These are phyloP conservation scores for Molanna angustata DNA, from an alignment of 2,888 invertebrate genomes.

Conservation along the genomic window DNA sequence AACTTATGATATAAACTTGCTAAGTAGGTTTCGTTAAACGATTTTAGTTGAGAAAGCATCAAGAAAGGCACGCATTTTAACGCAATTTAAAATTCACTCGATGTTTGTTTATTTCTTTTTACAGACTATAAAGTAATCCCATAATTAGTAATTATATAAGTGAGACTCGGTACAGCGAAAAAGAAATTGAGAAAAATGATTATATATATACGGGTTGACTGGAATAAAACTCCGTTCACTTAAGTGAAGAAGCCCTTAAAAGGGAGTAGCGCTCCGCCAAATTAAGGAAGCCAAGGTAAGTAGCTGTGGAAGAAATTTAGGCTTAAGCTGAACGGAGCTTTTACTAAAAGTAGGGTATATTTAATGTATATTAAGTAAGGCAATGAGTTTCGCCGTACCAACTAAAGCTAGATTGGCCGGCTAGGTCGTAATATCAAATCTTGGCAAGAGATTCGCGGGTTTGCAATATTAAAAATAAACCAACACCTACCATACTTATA, in stretches of 20 bases:
- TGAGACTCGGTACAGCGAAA: not conserved
- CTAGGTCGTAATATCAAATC: conserved; percentile 22
- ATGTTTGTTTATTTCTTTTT: too few relatives aligned
- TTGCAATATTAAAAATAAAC: too few relatives aligned
- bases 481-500: too few relatives aligned
- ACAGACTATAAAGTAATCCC: too few relatives aligned
- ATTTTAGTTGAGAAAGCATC: too few relatives aligned
- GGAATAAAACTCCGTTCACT: not conserved
- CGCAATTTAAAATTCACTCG: too few relatives aligned
- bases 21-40: too few relatives aligned
- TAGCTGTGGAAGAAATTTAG: not conserved
- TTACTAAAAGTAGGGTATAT: not conserved
- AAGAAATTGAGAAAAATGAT: not conserved
- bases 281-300: conserved; percentile 1
- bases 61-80: too few relatives aligned
- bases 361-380: conserved; percentile 10
- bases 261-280: conserved; percentile 1
- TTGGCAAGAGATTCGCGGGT: conserved; percentile 8
- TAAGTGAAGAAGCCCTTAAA: not conserved
- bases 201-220: not conserved
- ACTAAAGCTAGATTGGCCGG: conserved; percentile 18
- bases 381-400: conserved; percentile 7
- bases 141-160: not conserved
- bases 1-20: too few relatives aligned
- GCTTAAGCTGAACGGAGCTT: not conserved